A percentile compares a stretch with the other conserved stretches of the same genome.
Evolutionary conservation across 2,113 vertebrate species (phyloP).

Genomic region (Urocynchramus pylzowi): DNA sequence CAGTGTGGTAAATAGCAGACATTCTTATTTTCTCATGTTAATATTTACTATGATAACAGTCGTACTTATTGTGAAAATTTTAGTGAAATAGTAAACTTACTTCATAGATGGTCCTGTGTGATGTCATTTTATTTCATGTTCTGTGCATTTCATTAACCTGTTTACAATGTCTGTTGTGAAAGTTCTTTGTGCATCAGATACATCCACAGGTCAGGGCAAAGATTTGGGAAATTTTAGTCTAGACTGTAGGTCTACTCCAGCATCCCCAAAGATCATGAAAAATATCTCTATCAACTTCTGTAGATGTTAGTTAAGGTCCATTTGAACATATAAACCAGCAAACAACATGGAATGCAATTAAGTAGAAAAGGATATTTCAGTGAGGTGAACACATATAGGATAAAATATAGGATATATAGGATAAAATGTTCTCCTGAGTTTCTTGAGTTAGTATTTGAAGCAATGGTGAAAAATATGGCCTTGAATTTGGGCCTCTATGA

Average conservation of each 20-base stretch:
- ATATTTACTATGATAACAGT: not conserved
- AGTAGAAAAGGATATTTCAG: not conserved
- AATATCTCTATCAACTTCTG: not conserved
- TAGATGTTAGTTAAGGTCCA: not conserved
- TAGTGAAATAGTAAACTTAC: not conserved
- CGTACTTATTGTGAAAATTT: not conserved
- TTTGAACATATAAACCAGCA: not conserved
- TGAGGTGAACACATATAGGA: not conserved
- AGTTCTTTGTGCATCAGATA: not conserved
- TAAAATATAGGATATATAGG: not conserved
- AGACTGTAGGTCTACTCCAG: not conserved
- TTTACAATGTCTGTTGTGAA: not conserved
- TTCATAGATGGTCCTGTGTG: not conserved
- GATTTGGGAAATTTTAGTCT: not conserved
- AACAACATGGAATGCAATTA: not conserved
- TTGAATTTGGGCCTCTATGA: slow-evolving; percentile 73
- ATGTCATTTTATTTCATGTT: slow-evolving; percentile 13
- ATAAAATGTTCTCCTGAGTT: not conserved
- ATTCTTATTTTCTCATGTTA: not conserved
- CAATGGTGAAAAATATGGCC: slow-evolving; percentile 80
- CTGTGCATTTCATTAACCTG: not conserved
- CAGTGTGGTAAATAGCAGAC: not conserved
- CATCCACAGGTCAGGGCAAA: not conserved
- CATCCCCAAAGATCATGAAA: not conserved
- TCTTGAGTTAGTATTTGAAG: slow-evolving; percentile 78